Conservation (phyloP, 2,888 invertebrate genomes). For the Eremobia ochroleuca region DNA sequence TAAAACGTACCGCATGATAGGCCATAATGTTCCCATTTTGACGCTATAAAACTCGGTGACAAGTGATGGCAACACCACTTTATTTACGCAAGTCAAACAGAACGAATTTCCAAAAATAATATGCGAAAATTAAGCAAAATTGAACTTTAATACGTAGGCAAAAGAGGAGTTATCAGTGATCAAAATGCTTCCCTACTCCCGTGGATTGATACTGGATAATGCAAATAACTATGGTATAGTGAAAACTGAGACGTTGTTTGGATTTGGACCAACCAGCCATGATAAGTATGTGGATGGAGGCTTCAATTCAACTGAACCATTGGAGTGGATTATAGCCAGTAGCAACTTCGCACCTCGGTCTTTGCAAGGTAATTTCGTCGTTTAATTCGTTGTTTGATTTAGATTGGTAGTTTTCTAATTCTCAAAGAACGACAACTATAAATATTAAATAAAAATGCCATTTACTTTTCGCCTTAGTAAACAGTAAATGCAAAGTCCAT, state of each 20-base stretch:
- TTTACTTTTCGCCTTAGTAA: not conserved
- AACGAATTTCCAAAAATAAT: not conserved
- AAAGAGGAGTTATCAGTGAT: not conserved
- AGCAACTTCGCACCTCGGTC: conserved; percentile 77
- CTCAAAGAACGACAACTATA: not conserved
- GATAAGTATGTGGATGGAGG: conserved; percentile 73
- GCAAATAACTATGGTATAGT: conserved; percentile 82
- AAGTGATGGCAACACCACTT: conserved; percentile 50
- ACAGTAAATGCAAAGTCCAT: not conserved
- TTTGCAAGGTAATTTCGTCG: conserved; percentile 81
- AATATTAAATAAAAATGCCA: accelerated
- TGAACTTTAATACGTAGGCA: conserved; percentile 33
- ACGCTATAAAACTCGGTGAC: conserved; percentile 79
- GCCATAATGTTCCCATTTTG: conserved; percentile 76
- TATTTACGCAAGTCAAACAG: conserved; percentile 34
- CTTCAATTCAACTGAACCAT: conserved; percentile 75
- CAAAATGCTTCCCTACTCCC: conserved; percentile 82
- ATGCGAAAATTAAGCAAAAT: conserved; percentile 32
- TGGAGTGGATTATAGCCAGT: conserved; percentile 80
- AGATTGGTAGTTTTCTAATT: conserved; percentile 4
- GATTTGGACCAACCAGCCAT: conserved; percentile 74
- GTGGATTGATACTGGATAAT: conserved; percentile 79
- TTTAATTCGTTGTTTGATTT: not conserved
- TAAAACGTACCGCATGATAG: conserved; percentile 79
- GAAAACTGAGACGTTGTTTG: conserved; percentile 82